Evolutionary conservation across 2,797 vertebrate genomes (phyloP).

Genomic region (Coregonus ussuriensis): DNA sequence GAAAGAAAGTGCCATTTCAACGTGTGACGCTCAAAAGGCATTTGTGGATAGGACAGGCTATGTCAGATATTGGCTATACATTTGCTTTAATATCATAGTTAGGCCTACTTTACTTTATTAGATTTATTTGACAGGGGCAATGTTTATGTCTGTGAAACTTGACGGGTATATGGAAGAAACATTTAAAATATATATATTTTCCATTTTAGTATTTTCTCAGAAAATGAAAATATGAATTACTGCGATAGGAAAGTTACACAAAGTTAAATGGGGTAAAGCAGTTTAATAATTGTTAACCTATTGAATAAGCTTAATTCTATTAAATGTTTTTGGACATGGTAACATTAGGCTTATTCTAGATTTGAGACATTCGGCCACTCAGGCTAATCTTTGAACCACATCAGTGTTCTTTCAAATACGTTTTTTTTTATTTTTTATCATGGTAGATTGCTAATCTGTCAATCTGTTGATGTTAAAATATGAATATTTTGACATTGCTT

Average conservation of each 20-base stretch:
- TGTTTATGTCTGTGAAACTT: background rate
- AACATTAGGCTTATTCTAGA: background rate
- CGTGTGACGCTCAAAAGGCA: too few species aligned
- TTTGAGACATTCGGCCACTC: background rate
- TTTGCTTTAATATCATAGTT: background rate
- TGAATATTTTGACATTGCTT: background rate
- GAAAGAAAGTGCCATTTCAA: background rate
- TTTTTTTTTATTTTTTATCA: background rate
- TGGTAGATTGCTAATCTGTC: background rate
- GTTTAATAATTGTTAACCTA: background rate
- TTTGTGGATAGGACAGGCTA: background rate
- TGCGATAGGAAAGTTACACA: background rate
- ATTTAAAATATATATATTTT: background rate
- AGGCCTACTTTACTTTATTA: background rate
- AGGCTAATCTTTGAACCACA: background rate
- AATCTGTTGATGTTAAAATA: background rate
- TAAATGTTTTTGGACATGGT: background rate
- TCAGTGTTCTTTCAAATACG: background rate
- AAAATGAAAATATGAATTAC: background rate
- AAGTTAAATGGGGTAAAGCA: background rate
- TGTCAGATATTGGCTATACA: too few species aligned
- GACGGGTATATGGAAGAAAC: background rate
- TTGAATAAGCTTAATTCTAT: background rate
- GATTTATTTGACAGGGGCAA: background rate
- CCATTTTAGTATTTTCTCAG: background rate